Evolutionary conservation across 2,888 invertebrate genomes (phyloP).

Genomic region (Julus scandinavius): DNA sequence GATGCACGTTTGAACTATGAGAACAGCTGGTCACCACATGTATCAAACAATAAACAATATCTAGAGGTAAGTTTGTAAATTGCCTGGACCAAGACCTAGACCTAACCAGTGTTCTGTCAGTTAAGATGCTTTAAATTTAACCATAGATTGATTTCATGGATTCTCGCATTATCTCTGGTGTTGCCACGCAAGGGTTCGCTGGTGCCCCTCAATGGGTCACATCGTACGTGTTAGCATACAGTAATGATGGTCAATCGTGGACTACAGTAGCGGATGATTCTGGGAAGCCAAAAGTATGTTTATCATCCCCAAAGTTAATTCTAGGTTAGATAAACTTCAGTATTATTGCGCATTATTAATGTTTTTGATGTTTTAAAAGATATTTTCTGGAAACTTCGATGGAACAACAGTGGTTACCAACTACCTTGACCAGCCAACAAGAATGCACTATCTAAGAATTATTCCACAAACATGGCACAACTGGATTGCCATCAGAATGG

Average conservation of each 20-base stretch:
- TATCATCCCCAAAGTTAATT: background rate
- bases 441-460: conserved; percentile 77
- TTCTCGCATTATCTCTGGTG: conserved; percentile 80
- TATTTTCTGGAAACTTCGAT: conserved; percentile 81
- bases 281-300: conserved; percentile 69
- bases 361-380: conserved; percentile 61
- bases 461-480: conserved; percentile 79
- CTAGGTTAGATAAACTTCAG: background rate
- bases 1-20: conserved; percentile 68
- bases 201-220: conserved; percentile 76
- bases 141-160: conserved; percentile 79
- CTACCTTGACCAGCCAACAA: conserved; percentile 78
- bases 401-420: conserved; percentile 72
- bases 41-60: conserved; percentile 57
- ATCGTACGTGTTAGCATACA: conserved; percentile 78
- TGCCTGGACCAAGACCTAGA: background rate
- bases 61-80: conserved; percentile 57
- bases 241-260: conserved; percentile 77
- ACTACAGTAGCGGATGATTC: conserved; percentile 65
- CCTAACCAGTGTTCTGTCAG: background rate
- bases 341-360: background rate
- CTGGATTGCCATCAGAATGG: conserved; percentile 78
- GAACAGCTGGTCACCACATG: conserved; percentile 62
- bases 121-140: background rate
- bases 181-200: conserved; percentile 75